These are phyloP conservation scores for Menidia beryllina DNA, from an alignment of 2,113 vertebrate species.

Conservation along the genomic window DNA sequence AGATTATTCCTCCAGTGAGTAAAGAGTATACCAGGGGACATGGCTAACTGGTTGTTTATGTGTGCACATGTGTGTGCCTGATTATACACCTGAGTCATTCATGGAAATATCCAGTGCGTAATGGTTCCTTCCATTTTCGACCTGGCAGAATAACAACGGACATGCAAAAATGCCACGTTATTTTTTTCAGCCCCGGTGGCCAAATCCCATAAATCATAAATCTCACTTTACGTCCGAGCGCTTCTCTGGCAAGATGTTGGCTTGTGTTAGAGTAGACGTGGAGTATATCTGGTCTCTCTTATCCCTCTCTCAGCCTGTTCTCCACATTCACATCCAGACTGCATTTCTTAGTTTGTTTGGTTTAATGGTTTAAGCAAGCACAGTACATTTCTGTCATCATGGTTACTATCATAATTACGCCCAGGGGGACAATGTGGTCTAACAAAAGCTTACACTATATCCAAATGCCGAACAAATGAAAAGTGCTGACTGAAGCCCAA, in stretches of 20 bases:
- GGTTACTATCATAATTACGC: constrained; percentile 31
- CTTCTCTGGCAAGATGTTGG: no score
- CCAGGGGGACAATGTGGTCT: constrained; percentile 27
- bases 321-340: not conserved
- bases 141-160: constrained; percentile 21
- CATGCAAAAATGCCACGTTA: constrained; percentile 7
- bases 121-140: constrained; percentile 18
- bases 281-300: constrained; percentile 1
- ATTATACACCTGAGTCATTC: constrained; percentile 47
- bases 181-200: no score
- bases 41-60: not conserved
- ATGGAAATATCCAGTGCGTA: constrained; percentile 45
- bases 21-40: constrained; percentile 43
- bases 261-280: not conserved
- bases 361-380: constrained; percentile 38
- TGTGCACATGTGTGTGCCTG: constrained; percentile 13
- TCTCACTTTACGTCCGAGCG: no score
- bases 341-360: not conserved
- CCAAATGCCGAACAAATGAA: constrained; percentile 7
- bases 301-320: not conserved
- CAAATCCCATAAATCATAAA: no score
- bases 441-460: constrained; percentile 22
- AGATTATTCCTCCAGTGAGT: constrained; percentile 44
- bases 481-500: not conserved
- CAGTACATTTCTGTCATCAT: constrained; percentile 14